Conservation (phyloP, 1,140 invertebrate genomes). For the Heliothis subflexa region DNA sequence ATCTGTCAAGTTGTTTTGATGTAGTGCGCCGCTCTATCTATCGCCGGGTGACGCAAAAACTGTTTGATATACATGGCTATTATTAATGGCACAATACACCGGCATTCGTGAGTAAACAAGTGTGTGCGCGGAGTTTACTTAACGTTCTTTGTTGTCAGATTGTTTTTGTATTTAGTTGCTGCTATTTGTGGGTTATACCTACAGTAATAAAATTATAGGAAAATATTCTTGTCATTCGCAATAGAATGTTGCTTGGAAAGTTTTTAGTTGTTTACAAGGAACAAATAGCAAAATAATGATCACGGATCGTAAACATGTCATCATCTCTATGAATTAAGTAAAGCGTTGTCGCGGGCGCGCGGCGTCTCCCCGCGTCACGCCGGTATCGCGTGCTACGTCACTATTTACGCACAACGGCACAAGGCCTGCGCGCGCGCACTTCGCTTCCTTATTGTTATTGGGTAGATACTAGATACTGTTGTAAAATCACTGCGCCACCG, state of each 20-base stretch:
- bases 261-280: conserved; percentile 4
- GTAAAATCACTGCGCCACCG: conserved; percentile 40
- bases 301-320: conserved; percentile 32
- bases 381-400: conserved; percentile 71
- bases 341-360: conserved; percentile 11
- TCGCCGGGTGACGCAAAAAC: conserved; percentile 43
- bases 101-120: conserved; percentile 39
- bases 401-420: conserved; percentile 62
- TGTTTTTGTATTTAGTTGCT: conserved; percentile 4
- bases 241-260: background rate
- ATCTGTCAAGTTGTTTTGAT: conserved; percentile 54
- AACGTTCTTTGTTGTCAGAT: conserved; percentile 30
- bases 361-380: conserved; percentile 61
- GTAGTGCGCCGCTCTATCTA: conserved; percentile 40
- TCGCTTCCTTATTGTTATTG: conserved; percentile 63
- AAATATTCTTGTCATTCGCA: background rate
- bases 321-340: conserved; percentile 36
- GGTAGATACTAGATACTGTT: conserved; percentile 27
- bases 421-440: conserved; percentile 73
- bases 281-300: conserved; percentile 22
- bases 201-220: background rate
- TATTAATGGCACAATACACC: conserved; percentile 39
- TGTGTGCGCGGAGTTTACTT: conserved; percentile 19
- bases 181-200: background rate
- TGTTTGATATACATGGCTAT: conserved; percentile 38